A percentile compares a stretch with the other conserved stretches of the same genome.
Evolutionary conservation across 2,113 vertebrate genomes (phyloP).

Genomic region (Menura novaehollandiae): DNA sequence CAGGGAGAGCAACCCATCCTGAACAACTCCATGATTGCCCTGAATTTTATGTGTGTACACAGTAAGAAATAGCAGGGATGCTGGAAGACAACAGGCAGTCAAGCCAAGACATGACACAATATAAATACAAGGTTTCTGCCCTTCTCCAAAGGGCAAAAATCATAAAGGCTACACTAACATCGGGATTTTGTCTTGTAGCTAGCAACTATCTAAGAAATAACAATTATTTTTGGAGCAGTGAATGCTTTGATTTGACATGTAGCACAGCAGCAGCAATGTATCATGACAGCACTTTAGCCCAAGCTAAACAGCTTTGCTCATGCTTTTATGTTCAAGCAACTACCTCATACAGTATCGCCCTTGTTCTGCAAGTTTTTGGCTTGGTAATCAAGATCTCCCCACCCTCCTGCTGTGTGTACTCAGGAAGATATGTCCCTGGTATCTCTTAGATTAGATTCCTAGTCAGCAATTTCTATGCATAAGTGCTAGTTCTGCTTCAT

Average conservation of each 20-base stretch:
- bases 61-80: background rate
- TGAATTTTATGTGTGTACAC: background rate
- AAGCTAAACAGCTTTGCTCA: background rate
- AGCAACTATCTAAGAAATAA: background rate
- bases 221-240: background rate
- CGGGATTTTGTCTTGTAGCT: background rate
- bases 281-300: background rate
- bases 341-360: background rate
- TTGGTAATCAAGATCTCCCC: background rate
- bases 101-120: background rate
- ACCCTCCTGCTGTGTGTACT: background rate
- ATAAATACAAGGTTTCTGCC: background rate
- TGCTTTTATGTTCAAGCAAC: background rate
- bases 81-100: background rate
- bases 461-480: background rate
- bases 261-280: background rate
- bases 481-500: background rate
- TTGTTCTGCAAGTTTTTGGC: background rate
- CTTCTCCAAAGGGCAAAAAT: background rate
- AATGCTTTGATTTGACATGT: background rate
- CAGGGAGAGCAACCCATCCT: background rate
- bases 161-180: background rate
- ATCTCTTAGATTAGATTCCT: background rate
- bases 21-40: background rate
- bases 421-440: background rate